These are phyloP conservation scores for Epiblema foenella DNA, from an alignment of 2,888 invertebrate genomes.

Conservation along the genomic window DNA sequence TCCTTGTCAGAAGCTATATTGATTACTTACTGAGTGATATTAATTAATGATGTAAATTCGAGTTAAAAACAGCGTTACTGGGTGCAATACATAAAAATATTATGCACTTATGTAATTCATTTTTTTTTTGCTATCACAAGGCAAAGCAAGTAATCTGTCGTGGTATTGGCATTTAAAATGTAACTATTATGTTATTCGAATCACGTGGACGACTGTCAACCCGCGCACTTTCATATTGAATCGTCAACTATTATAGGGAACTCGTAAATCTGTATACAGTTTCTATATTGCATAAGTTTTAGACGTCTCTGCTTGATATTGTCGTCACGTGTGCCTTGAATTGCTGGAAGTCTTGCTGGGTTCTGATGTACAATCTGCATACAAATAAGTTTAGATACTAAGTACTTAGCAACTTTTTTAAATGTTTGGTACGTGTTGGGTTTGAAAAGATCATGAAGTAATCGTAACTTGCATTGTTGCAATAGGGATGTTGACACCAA, in stretches of 20 bases:
- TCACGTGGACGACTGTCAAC: constrained; percentile 15
- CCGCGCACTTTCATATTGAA: constrained; percentile 35
- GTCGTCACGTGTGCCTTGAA: constrained; percentile 35
- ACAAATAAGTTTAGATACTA: constrained; percentile 17
- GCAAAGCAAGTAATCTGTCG: no score
- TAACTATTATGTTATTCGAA: constrained; percentile 9
- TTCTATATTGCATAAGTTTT: constrained; percentile 41
- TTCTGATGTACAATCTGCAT: constrained; percentile 14
- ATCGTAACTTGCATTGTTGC: neutral
- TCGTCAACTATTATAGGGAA: constrained; percentile 34
- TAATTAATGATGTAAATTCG: constrained; percentile 30
- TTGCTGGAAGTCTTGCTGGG: constrained; percentile 23
- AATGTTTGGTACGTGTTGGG: neutral
- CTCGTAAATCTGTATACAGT: constrained; percentile 36
- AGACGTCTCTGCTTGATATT: constrained; percentile 25
- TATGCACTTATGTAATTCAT: neutral
- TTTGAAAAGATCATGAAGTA: neutral
- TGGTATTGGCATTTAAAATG: neutral
- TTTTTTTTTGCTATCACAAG: no score
- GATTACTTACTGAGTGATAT: constrained; percentile 41
- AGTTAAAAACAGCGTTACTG: constrained; percentile 16
- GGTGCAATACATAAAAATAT: constrained; percentile 7
- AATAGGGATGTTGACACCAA: neutral
- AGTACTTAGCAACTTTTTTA: neutral
- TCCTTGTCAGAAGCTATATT: constrained; percentile 41